Percentiles rank a stretch among this genome's conserved stretches.
Evolutionary conservation across 1,140 invertebrate species (phyloP).

Genomic region (Schlechtendalia chinensis): DNA sequence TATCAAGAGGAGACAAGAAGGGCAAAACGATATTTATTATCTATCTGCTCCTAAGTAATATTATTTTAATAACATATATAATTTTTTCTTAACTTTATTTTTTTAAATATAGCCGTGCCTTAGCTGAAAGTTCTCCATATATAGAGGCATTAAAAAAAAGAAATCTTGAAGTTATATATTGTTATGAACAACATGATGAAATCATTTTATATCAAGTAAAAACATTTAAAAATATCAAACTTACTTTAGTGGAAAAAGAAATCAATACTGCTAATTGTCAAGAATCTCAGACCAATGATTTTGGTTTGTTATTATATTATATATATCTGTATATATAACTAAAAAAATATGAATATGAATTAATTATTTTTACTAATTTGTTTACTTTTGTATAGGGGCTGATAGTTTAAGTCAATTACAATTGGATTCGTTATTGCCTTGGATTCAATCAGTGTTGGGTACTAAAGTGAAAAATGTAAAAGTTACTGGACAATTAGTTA

Average conservation of each 20-base stretch:
- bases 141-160: slow-evolving; percentile 86
- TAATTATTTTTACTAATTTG: background rate
- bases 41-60: slow-evolving; percentile 84
- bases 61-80: background rate
- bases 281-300: slow-evolving; percentile 60
- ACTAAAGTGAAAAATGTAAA: slow-evolving; percentile 74
- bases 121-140: slow-evolving; percentile 92
- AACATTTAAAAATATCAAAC: slow-evolving; percentile 74
- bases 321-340: too few relatives aligned
- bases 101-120: slow-evolving; percentile 65
- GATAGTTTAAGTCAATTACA: slow-evolving; percentile 70
- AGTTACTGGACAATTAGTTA: slow-evolving; percentile 77
- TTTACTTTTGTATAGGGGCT: slow-evolving; percentile 57
- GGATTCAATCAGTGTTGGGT: slow-evolving; percentile 72
- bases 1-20: slow-evolving; percentile 67
- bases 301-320: slow-evolving; percentile 53
- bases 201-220: slow-evolving; percentile 86
- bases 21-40: slow-evolving; percentile 88
- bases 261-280: slow-evolving; percentile 73
- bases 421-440: slow-evolving; percentile 73
- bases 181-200: slow-evolving; percentile 95
- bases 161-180: slow-evolving; percentile 89
- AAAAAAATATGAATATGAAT: background rate
- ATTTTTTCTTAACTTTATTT: background rate
- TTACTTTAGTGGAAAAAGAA: slow-evolving; percentile 93